Percentiles rank a stretch among this genome's conserved stretches.
These are phyloP conservation scores for Ceratitis capitata DNA, from an alignment of 1,140 invertebrate genomes.

Conservation along the genomic window DNA sequence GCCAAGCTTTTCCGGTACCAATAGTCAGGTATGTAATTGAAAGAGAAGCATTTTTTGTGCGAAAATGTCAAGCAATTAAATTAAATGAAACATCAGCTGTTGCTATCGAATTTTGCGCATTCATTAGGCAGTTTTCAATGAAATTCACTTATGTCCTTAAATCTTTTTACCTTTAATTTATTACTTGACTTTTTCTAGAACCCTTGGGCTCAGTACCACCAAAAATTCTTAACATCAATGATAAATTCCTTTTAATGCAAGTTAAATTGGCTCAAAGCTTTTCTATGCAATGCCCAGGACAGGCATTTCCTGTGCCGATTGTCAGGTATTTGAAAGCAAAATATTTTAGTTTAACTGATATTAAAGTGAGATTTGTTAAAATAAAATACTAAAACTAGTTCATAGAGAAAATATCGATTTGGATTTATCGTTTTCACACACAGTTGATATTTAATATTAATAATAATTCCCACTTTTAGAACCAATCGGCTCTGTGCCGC, in stretches of 20 bases:
- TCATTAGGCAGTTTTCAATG: background rate
- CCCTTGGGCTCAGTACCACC: constrained; percentile 64
- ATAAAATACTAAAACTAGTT: no score
- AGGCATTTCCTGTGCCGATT: constrained; percentile 73
- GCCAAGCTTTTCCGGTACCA: constrained; percentile 75
- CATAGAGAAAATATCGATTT: no score
- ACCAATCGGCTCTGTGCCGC: constrained; percentile 75
- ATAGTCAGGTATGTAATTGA: constrained; percentile 69
- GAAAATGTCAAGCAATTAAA: background rate
- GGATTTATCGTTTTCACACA: no score
- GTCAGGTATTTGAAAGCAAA: constrained; percentile 69
- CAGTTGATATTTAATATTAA: background rate
- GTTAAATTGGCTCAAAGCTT: constrained; percentile 69
- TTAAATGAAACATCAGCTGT: background rate
- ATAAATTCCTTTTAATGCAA: constrained; percentile 68
- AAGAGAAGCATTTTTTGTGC: background rate
- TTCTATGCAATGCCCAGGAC: constrained; percentile 73
- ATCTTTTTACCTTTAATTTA: no score
- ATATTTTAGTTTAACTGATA: background rate
- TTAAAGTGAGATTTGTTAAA: no score
- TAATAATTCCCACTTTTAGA: constrained; percentile 67
- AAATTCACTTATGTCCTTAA: no score
- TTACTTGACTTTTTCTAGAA: constrained; percentile 40
- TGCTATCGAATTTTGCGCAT: background rate
- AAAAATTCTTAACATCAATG: constrained; percentile 66